phyloP scores from a whole-genome alignment of 2,113 vertebrate species.

The Anhinga anhinga region DNA sequence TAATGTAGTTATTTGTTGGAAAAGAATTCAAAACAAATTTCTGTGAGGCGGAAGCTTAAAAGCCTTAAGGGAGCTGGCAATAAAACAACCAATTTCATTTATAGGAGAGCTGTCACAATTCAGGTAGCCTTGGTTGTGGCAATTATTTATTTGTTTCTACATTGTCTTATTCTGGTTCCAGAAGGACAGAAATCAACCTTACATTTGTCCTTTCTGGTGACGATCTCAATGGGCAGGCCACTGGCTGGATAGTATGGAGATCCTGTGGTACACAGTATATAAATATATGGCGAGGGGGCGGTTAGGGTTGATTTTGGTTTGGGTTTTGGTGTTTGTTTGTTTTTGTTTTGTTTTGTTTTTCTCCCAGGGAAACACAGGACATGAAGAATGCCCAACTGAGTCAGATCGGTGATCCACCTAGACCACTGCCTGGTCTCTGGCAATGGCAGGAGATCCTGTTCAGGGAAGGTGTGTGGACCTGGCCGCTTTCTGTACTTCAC shows the following conservation, averaged over 20 bases:
- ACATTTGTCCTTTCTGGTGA: background rate
- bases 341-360: background rate
- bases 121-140: background rate
- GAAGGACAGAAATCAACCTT: background rate
- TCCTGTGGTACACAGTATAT: background rate
- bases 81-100: background rate
- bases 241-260: background rate
- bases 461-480: background rate
- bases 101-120: background rate
- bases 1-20: background rate
- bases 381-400: background rate
- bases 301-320: too few relatives aligned
- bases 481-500: background rate
- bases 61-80: background rate
- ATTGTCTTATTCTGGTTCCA: background rate
- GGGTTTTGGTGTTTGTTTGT: too few relatives aligned
- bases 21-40: slow-evolving; percentile 7
- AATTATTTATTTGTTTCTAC: background rate
- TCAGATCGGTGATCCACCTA: background rate
- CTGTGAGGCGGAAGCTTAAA: background rate
- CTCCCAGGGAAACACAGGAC: background rate
- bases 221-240: background rate
- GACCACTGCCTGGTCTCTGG: background rate
- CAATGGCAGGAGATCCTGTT: background rate
- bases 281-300: background rate